Conservation (phyloP, 2,113 vertebrate species). For the Ailuropoda melanoleuca region DNA sequence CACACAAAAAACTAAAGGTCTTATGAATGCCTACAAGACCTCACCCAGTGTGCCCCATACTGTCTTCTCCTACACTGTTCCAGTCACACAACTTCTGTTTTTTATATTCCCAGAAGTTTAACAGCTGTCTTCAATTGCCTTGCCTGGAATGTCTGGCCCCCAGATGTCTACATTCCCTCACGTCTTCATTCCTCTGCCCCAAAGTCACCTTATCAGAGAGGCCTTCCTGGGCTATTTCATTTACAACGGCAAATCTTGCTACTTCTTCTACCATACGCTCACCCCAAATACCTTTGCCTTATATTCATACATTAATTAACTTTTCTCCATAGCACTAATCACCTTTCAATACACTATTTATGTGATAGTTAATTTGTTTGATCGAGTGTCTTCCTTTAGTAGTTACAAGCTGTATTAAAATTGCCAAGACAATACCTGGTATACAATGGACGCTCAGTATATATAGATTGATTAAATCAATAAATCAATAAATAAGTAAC, state of each 20-base stretch:
- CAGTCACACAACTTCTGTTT: background rate
- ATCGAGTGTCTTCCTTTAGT: background rate
- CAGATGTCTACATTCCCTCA: background rate
- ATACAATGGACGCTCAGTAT: background rate
- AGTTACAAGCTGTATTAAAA: background rate
- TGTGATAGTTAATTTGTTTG: background rate
- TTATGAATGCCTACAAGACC: background rate
- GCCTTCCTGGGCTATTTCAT: background rate
- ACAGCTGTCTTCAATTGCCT: background rate
- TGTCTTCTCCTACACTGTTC: background rate
- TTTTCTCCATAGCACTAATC: background rate
- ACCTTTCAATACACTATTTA: background rate
- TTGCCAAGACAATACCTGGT: background rate
- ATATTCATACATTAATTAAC: background rate
- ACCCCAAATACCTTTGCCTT: background rate
- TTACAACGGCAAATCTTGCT: background rate
- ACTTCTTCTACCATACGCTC: accelerated
- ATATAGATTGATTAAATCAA: background rate
- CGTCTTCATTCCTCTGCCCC: background rate
- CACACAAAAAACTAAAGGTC: background rate
- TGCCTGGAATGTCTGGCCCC: background rate
- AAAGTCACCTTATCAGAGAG: background rate
- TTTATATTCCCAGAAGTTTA: background rate
- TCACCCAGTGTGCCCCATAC: no score
- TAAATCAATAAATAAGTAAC: background rate